Evolutionary conservation across 2,113 vertebrate genomes (phyloP), one percentile per base, ranked within the genome.

Genomic region (Todiramphus chloris): DNA sequence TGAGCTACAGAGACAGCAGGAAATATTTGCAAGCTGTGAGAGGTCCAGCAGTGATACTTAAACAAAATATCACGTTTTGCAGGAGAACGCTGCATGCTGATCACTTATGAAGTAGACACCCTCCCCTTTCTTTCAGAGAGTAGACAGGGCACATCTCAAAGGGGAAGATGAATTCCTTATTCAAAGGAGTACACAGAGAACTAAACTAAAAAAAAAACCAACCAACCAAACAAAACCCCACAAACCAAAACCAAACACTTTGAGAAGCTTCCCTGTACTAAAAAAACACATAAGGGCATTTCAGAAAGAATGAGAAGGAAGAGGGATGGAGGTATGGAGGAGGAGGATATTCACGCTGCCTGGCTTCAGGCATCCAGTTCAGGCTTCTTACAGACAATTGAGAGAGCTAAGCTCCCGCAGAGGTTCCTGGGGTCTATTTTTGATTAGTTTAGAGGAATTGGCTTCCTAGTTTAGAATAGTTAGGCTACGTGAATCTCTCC

Each of bases 1-100:
- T 88, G 95, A 97, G 84, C 93, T 91, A 69, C 6, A 6, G 35
- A 87, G 87, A 43, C 96, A 96, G 92, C 83, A 7, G 95, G 97
- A 91, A 92, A 75, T 94, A 80, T 97, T 94, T 94, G 95, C 96
- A 96, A 95, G 96, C 97, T 97, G 95, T 95, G 97, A 70, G 5
- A 92, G 87, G 92, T 94, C 96, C 95, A 97, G 77, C 87, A 72
- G 95, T 74, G 93, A 91, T 72, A 77, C 16, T 96, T 90, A 96
- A 97, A 95, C 83, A 93, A 97, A 97, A 96, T 92, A 96, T 93
- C 92, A 92, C 64, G 5, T 97, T 94, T 96, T 73, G 35, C 70
- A 96, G 93, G 92, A 94, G 83, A 85, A 51, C 0, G 0, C 80
- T 94, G 74, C 94, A 91, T 75, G 92, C 84, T 75, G 89, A 94